Evolutionary conservation across 1,140 invertebrate species (phyloP), one percentile per base, ranked within the genome.

Genomic region (Apis cerana): DNA sequence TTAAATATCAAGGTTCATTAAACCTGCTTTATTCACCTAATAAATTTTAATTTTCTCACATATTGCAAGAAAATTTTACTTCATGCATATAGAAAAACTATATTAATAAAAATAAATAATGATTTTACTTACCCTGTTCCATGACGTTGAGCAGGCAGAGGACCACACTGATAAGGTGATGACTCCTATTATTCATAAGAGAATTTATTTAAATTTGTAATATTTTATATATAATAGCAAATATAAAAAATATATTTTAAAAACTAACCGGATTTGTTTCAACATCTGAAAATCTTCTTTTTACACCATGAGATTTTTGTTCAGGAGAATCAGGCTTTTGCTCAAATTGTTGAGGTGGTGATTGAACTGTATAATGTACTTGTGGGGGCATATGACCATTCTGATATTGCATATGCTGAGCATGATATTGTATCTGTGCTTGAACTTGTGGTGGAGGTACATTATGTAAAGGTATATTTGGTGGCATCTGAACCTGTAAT

Each of bases 321-420:
- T 94, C 93, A 11, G 91, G 88, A 4, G 92, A 89, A 58, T 93
- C 92, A 2, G 90, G 88, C 70, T 90, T 92, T 69, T 92, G 92
- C 19, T 94, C 93, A 21, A 92, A 92, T 48, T 86, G 86, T 19
- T 89, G 88, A 69, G 88, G 90, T 12, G 93, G 92, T 27, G 93
- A 91, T 84, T 94, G 93, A 76, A 93, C 86, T 7, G 92, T 83
- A 70, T 93, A 94, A 83, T 94, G 93, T 56, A 94, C 85, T 85
- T 94, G 93, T 21, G 91, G 85, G 7, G 92, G 92, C 79, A 94
- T 89, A 50, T 94, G 93, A 43, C 92, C 93, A 84, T 94, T 94
- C 50, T 94, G 93, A 91, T 93, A 94, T 56, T 94, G 93, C 68
- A 94, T 89, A 75, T 94, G 93, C 59, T 92, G 93, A 48, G 91